Base-by-base conservation (phyloP, 1,140 invertebrate genomes). In the Drosophila ohnishii region DNA sequence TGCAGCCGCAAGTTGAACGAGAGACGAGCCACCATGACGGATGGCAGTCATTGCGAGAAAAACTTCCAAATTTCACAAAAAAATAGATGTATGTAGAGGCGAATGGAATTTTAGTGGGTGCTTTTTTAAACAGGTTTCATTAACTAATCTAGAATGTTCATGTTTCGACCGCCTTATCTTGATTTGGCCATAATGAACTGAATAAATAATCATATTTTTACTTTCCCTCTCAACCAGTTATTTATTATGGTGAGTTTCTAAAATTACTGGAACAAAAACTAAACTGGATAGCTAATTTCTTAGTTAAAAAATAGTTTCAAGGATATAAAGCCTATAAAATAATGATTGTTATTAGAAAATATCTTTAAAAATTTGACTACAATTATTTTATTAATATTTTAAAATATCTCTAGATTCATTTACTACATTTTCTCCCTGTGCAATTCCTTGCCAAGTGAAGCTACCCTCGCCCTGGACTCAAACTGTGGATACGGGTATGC, bases 1-100 rank as follows among this genome's bases (percentile, higher is more conserved):
- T 67, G 63, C 53, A 66, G 55, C 53, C 59, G 78, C 69, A 78
- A 51, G 39, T 37, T 32, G 50, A 76, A 81, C 57, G 57, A 85
- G 80, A 75, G 80, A 75, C 70, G 71, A 64, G 56, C 76, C 65
- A 53, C 58, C 59, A 83, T 82, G 80, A 83, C 80, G 80, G 58
- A 83, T 78, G 76, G 60, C 60, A 42, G 6, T 57, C 72, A 75
- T 69, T 73, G 56, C 1, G 13, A 73, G 57, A 73, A 73, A 73
- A 35, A 8, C 9, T 11, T 28, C 0, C 0, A 28, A 28, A 28
- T 28, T 28, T 0, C 25, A 1, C 5, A 73, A 73, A 73, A 34
- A 11, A 7, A 13, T 25, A n/a, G 2, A 19, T 6, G 7, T 0
- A 19, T 19, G 22, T 22, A 30, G n/a, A 19, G 42, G n/a, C n/a